phyloP scores from a whole-genome alignment of 2,113 vertebrate genomes.

The Carlito syrichta region DNA sequence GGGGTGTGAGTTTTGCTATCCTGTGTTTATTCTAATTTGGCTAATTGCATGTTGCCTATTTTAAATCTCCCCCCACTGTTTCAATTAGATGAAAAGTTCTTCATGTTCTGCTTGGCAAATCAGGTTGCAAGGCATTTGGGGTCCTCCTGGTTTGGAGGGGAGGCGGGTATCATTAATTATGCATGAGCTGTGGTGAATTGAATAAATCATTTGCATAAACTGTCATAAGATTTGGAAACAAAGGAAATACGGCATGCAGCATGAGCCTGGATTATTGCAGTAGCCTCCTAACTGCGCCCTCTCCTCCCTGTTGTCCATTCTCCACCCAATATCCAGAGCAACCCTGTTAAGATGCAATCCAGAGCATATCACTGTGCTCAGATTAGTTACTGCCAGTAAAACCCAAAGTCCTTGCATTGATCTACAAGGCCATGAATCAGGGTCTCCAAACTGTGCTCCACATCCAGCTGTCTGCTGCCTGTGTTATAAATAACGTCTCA shows the following conservation, averaged over 20 bases:
- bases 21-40: constrained; percentile 24
- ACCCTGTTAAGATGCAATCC: background rate
- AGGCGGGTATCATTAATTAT: background rate
- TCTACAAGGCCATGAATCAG: background rate
- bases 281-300: background rate
- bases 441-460: background rate
- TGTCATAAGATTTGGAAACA: background rate
- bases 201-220: background rate
- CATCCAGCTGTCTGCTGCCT: background rate
- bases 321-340: background rate
- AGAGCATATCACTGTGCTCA: background rate
- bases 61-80: constrained; percentile 36
- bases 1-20: background rate
- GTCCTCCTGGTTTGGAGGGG: background rate
- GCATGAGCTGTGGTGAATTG: background rate
- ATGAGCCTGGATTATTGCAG: background rate
- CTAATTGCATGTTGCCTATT: constrained; percentile 14
- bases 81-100: constrained; percentile 23
- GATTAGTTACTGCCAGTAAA: background rate
- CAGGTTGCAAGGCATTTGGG: background rate
- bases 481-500: background rate
- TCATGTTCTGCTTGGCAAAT: background rate
- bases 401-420: background rate
- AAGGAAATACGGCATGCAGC: background rate
- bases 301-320: background rate